phyloP scores from a whole-genome alignment of 2,797 vertebrate species.

The Macropodus opercularis region DNA sequence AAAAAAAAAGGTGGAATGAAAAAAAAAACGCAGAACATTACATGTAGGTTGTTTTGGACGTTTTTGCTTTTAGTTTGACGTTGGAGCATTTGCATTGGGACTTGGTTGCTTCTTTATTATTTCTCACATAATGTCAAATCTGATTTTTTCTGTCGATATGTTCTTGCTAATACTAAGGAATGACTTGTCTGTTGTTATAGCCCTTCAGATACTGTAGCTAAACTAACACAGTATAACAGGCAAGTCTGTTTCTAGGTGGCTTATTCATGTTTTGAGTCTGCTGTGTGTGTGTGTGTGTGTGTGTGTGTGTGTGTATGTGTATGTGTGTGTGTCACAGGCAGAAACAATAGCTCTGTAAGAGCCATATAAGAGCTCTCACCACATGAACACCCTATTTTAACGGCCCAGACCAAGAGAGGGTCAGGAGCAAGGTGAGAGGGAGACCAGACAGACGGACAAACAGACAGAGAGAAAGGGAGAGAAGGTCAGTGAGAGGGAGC shows the following conservation, averaged over 20 bases:
- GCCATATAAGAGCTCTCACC: slow-evolving; percentile 87
- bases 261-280: slow-evolving; percentile 45
- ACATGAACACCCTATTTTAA: slow-evolving; percentile 80
- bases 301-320: slow-evolving; percentile 47
- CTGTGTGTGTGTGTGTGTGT: slow-evolving; percentile 15
- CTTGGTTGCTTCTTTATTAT: no score
- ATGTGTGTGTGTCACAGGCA: slow-evolving; percentile 89
- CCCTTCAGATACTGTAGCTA: neutral
- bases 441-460: slow-evolving; percentile 78
- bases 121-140: no score
- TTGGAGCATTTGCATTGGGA: neutral
- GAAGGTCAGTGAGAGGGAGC: slow-evolving; percentile 83
- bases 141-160: no score
- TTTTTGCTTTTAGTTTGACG: neutral
- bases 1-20: neutral
- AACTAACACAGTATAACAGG: slow-evolving; percentile 31
- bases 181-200: no score
- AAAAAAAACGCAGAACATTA: neutral
- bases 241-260: slow-evolving; percentile 42
- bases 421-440: slow-evolving; percentile 97
- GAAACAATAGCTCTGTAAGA: slow-evolving; percentile 95
- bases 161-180: no score
- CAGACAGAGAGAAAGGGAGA: slow-evolving; percentile 54
- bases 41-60: neutral
- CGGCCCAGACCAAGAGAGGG: slow-evolving; percentile 82